Evolutionary conservation across 2,888 invertebrate genomes (phyloP).

Genomic region (Litoditis marina): DNA sequence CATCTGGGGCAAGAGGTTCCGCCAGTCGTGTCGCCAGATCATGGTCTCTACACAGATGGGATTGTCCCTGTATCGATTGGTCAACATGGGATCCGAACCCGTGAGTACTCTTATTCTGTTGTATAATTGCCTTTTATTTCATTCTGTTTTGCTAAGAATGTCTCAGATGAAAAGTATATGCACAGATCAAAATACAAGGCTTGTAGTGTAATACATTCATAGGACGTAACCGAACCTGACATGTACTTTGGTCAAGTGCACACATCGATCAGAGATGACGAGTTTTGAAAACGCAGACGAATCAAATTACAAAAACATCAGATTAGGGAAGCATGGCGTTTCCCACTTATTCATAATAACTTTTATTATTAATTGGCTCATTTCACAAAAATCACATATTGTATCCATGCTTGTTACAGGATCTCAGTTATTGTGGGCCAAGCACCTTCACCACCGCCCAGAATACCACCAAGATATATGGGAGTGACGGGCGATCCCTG

Average conservation of each 20-base stretch:
- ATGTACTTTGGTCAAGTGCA: no score
- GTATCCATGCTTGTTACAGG: no score
- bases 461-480: conserved; percentile 41
- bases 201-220: background rate
- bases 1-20: conserved; percentile 59
- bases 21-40: conserved; percentile 22
- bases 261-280: no score
- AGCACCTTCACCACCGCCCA: conserved; percentile 42
- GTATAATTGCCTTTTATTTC: no score
- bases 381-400: no score
- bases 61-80: conserved; percentile 31
- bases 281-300: background rate
- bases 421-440: conserved; percentile 33
- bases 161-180: background rate
- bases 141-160: background rate
- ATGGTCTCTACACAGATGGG: conserved; percentile 33
- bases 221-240: background rate
- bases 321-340: no score
- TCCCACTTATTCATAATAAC: no score
- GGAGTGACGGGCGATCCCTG: conserved; percentile 22
- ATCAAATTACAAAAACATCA: background rate
- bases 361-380: no score
- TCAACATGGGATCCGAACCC: conserved; percentile 38
- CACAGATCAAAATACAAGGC: no score
- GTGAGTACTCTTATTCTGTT: no score